Evolutionary conservation across 1,140 invertebrate species (phyloP).

Genomic region (Neotoxoptera formosana): DNA sequence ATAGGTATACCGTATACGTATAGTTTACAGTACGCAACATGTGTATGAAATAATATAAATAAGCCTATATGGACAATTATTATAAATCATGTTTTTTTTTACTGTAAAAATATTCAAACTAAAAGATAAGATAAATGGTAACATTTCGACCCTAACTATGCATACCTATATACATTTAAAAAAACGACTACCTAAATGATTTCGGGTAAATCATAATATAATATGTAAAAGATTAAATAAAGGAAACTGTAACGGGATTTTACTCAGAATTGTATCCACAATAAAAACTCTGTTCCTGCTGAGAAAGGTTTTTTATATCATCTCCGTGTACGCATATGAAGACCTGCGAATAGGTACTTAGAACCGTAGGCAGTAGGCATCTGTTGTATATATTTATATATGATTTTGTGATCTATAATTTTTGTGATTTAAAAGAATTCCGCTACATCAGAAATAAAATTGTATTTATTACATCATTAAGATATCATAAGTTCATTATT

Average conservation of each 20-base stretch:
- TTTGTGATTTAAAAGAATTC: neutral
- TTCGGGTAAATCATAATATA: neutral
- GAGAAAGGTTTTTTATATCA: neutral
- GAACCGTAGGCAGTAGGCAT: neutral
- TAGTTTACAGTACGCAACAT: neutral
- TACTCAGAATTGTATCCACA: neutral
- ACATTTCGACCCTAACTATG: neutral
- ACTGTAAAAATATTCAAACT: neutral
- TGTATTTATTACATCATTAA: neutral
- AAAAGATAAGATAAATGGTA: neutral
- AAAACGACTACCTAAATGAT: neutral
- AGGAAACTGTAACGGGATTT: neutral
- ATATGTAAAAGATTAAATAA: slow-evolving; percentile 1
- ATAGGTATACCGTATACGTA: too few relatives aligned
- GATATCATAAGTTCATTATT: neutral
- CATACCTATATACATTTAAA: too few relatives aligned
- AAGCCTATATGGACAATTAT: neutral
- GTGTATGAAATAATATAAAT: neutral
- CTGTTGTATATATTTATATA: neutral
- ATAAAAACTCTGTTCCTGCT: neutral
- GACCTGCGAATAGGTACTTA: neutral
- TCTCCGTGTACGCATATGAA: neutral
- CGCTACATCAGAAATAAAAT: neutral
- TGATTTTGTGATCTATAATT: neutral
- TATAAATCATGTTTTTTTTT: neutral